Evolutionary conservation across 2,888 invertebrate species (phyloP).

Genomic region (Acleris holmiana): DNA sequence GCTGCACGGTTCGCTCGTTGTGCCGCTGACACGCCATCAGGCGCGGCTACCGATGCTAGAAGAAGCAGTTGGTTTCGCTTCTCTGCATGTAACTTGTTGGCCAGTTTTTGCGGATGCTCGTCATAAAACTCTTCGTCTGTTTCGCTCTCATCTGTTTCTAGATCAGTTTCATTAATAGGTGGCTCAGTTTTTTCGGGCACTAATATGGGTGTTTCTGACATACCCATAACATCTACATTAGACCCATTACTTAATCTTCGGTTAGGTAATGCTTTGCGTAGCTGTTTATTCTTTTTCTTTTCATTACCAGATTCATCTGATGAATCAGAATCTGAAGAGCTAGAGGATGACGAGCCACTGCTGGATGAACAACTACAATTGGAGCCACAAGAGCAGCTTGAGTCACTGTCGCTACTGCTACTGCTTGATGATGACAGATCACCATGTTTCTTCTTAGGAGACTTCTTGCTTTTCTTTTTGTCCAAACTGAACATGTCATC

Average conservation of each 20-base stretch:
- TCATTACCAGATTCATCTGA: slow-evolving; percentile 71
- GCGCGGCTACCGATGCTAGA: slow-evolving; percentile 86
- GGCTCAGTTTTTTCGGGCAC: slow-evolving; percentile 83
- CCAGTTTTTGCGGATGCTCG: slow-evolving; percentile 90
- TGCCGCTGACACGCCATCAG: slow-evolving; percentile 83
- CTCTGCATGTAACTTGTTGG: slow-evolving; percentile 89
- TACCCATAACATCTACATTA: slow-evolving; percentile 81
- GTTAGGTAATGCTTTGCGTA: slow-evolving; percentile 65
- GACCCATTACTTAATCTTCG: slow-evolving; percentile 77
- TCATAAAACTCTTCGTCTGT: slow-evolving; percentile 96
- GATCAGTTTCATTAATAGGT: slow-evolving; percentile 90
- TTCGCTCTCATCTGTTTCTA: slow-evolving; percentile 93
- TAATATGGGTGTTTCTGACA: slow-evolving; percentile 75
- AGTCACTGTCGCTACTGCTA: slow-evolving; percentile 89
- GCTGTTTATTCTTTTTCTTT: slow-evolving; percentile 74
- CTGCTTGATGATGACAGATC: slow-evolving; percentile 88
- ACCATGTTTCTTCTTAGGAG: slow-evolving; percentile 76
- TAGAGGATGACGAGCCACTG: slow-evolving; percentile 87
- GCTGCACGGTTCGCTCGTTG: slow-evolving; percentile 86
- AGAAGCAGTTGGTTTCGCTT: slow-evolving; percentile 88
- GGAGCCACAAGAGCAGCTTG: slow-evolving; percentile 92
- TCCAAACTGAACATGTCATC: slow-evolving; percentile 68
- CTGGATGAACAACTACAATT: slow-evolving; percentile 93
- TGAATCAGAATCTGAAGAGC: slow-evolving; percentile 80
- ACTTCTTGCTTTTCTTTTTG: slow-evolving; percentile 80